phyloP scores from a whole-genome alignment of 2,113 vertebrate species.

The Dendrocopos noguchii region DNA sequence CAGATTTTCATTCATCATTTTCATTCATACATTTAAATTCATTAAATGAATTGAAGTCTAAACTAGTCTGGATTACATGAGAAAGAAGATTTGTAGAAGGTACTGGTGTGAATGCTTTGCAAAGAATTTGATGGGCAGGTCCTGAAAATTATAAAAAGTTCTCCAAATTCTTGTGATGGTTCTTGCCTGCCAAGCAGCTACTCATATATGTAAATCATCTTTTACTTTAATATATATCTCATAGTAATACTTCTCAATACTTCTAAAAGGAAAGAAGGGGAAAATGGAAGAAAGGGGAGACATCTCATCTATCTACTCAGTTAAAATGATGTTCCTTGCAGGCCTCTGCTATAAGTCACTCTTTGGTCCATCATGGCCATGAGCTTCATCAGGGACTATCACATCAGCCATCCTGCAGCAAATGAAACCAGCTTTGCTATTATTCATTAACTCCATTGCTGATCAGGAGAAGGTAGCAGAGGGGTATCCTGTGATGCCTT shows the following conservation, averaged over 20 bases:
- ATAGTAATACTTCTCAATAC: neutral
- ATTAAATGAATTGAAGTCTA: neutral
- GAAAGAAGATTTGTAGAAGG: neutral
- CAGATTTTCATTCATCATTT: slow-evolving; percentile 2
- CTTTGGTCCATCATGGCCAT: neutral
- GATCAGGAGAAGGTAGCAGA: neutral
- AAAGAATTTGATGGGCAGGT: neutral
- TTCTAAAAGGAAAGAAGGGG: neutral
- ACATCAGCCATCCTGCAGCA: neutral
- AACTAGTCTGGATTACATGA: neutral
- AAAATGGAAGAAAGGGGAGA: neutral
- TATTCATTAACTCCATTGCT: neutral
- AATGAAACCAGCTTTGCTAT: neutral
- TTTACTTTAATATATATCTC: neutral
- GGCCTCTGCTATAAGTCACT: neutral
- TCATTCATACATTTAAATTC: neutral
- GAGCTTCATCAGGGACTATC: neutral
- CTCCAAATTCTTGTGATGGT: neutral
- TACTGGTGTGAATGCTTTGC: neutral
- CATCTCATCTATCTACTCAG: neutral
- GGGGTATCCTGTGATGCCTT: neutral
- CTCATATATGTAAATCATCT: neutral
- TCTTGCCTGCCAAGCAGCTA: neutral
- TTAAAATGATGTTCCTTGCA: neutral
- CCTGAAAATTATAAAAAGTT: neutral